Conservation (phyloP, 92 coral and sea anemone species). For the Epizoanthus illoricatus region DNA sequence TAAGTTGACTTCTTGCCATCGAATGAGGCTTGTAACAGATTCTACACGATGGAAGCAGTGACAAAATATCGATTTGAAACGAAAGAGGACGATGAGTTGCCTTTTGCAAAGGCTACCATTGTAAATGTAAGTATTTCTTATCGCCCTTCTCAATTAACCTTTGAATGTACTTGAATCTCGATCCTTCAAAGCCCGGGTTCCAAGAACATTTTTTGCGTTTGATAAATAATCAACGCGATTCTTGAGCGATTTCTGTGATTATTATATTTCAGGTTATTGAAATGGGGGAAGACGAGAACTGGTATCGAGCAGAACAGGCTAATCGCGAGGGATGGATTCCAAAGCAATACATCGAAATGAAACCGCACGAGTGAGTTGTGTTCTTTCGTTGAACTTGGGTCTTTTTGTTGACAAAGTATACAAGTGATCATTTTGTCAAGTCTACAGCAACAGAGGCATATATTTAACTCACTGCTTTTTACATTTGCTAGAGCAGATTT, state of each 20-base stretch:
- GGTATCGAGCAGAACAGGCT: conserved; percentile 86
- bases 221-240: neutral
- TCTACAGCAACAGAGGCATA: too few species aligned
- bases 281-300: conserved; percentile 81
- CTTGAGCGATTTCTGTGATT: conserved; percentile 7
- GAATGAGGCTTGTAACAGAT: conserved; percentile 25
- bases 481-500: too few species aligned
- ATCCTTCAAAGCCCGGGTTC: neutral
- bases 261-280: conserved; percentile 71
- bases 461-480: too few species aligned
- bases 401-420: conserved; percentile 7
- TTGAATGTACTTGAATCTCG: neutral
- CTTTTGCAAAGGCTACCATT: conserved; percentile 76
- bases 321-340: conserved; percentile 89
- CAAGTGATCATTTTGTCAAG: neutral
- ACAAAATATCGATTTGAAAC: conserved; percentile 77
- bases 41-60: conserved; percentile 79
- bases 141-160: neutral
- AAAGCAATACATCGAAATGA: conserved; percentile 85
- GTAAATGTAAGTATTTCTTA: conserved; percentile 68
- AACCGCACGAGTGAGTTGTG: conserved; percentile 75
- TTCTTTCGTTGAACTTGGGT: neutral
- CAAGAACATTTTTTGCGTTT: neutral
- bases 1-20: neutral
- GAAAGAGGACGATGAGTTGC: conserved; percentile 77